These are phyloP conservation scores for Leuciscus waleckii DNA, from an alignment of 2,797 vertebrate genomes.

Conservation along the genomic window DNA sequence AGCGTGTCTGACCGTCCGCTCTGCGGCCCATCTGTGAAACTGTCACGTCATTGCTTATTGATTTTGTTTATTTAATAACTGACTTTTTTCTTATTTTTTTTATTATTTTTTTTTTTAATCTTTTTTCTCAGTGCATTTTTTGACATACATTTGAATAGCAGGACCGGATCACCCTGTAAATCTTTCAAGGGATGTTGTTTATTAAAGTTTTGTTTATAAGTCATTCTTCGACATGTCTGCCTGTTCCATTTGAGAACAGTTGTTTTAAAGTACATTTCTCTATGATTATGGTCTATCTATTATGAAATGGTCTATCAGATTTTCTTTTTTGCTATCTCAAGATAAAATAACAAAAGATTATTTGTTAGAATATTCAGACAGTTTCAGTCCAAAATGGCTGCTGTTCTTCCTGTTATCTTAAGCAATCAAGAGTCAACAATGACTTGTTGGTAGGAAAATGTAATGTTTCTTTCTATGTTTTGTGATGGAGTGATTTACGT, in stretches of 20 bases:
- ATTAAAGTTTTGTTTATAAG: background rate
- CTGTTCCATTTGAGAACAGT: background rate
- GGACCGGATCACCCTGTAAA: background rate
- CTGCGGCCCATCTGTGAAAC: background rate
- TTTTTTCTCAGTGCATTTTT: background rate
- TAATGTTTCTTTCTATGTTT: background rate
- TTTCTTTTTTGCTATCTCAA: background rate
- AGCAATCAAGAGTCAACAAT: background rate
- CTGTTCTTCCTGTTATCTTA: background rate
- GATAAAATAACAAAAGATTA: background rate
- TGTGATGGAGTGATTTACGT: background rate
- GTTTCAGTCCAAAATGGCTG: background rate
- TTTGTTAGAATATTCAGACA: background rate
- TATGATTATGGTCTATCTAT: background rate
- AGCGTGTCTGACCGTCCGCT: conserved; percentile 45
- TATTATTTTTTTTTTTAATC: background rate
- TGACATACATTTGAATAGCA: background rate
- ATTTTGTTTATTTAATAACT: background rate
- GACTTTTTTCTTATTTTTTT: background rate
- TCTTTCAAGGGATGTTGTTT: background rate
- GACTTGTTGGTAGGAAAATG: background rate
- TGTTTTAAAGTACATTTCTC: background rate
- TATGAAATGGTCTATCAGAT: background rate
- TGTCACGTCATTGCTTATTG: background rate
- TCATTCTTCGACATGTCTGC: background rate